Evolutionary conservation across 2,113 vertebrate genomes (phyloP).

Genomic region (Erpornis zantholeuca): DNA sequence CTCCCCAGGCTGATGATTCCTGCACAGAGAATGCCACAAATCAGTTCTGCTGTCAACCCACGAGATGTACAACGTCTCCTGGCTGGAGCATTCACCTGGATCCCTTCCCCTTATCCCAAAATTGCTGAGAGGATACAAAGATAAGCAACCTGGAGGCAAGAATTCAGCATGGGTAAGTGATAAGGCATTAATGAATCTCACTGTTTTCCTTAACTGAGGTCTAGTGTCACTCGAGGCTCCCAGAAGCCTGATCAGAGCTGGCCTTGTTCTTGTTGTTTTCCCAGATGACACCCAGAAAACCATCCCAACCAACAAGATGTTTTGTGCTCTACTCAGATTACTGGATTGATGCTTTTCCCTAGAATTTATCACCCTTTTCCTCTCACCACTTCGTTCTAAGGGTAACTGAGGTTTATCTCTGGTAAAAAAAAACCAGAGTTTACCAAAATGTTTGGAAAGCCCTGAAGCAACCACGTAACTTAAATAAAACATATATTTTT

Average conservation of each 20-base stretch:
- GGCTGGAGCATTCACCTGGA: neutral
- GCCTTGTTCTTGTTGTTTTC: neutral
- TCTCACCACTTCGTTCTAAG: neutral
- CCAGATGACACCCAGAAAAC: neutral
- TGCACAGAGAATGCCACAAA: neutral
- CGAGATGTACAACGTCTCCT: neutral
- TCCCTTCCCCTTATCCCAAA: neutral
- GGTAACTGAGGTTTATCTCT: neutral
- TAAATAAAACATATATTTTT: neutral
- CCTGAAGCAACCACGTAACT: neutral
- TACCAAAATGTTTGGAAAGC: neutral
- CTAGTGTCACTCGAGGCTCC: rapidly evolving
- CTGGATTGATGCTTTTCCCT: neutral
- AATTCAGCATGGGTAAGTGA: neutral
- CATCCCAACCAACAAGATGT: neutral
- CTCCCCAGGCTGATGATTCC: neutral
- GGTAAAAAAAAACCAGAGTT: neutral
- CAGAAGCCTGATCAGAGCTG: neutral
- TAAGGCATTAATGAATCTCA: neutral
- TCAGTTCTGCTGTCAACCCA: neutral
- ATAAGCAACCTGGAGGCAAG: neutral
- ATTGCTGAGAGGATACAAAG: neutral
- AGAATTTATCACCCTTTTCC: neutral
- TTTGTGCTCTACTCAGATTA: neutral
- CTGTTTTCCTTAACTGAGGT: neutral